Evolutionary conservation across 2,797 vertebrate species (phyloP), one percentile per base, ranked within the genome.

Genomic region (Brachyrhaphis roseni): DNA sequence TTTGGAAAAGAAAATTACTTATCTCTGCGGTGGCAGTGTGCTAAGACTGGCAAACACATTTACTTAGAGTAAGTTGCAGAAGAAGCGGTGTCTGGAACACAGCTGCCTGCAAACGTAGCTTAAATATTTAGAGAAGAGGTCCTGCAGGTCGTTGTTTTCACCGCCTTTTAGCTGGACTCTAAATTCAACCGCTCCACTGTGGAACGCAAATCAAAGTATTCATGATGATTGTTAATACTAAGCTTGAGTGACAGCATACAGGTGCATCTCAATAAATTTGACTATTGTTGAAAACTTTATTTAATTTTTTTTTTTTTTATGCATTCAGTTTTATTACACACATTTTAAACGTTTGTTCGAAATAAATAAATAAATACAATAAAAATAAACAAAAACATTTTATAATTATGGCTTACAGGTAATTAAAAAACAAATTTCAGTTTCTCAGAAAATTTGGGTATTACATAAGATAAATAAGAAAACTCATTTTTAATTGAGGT

Each of bases 1-100:
- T 98, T 98, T 97, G 96, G 97, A 97, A 97, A 96, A 99, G 90
- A 96, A 96, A 96, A 98, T 98, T 97, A 96, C 92, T 95, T 93
- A 93, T 94, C 90, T 94, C 92, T 81, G 90, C 81, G 91, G 90
- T 91, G 91, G 91, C 93, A 93, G 88, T 94, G 87, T 88, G 87
- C 92, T 90, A 89, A 91, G 90, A 94, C 90, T 89, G 94, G 94
- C 93, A 95, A 92, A 94, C 92, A 95, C 92, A 95, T 93, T 87
- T 86, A 87, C 92, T 91, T 86, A 84, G 84, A 86, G 84, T 87
- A 90, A 90, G 76, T 90, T 85, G 80, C 80, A 93, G 80, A 75
- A 92, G 82, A 85, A 86, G 89, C 70, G 84, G n/a, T 43, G 81
- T 84, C 76, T 88, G 90, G 85, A 87, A 82, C 80, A 79, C 84